phyloP scores from a whole-genome alignment of 2,113 vertebrate genomes.

The Apodemus sylvaticus region DNA sequence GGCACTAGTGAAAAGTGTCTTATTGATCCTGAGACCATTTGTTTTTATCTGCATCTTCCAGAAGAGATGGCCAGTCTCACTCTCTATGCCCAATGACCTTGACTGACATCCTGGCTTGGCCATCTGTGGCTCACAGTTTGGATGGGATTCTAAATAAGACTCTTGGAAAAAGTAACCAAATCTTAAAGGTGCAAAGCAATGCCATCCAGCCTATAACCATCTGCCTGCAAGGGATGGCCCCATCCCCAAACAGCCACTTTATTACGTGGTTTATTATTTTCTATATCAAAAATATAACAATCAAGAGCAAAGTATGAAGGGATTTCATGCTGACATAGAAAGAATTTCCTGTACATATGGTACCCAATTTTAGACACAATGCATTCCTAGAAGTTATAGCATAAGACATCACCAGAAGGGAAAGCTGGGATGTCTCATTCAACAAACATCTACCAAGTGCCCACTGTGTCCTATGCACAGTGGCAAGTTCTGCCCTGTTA shows the following conservation, averaged over 20 bases:
- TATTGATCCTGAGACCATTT: not conserved
- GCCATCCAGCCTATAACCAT: not conserved
- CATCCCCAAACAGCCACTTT: not conserved
- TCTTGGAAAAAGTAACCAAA: constrained; percentile 4
- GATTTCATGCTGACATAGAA: constrained; percentile 73
- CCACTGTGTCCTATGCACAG: constrained; percentile 39
- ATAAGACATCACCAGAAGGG: constrained; percentile 63
- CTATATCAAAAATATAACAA: not conserved
- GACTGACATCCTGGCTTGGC: not conserved
- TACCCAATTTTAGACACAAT: constrained; percentile 77
- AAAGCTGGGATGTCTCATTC: constrained; percentile 65
- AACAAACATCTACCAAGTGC: constrained; percentile 67
- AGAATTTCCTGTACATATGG: constrained; percentile 77
- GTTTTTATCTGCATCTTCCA: constrained; percentile 27
- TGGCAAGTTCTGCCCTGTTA: not conserved
- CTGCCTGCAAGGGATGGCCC: not conserved
- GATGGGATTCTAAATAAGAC: not conserved
- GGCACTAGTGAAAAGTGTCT: not conserved
- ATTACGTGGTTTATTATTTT: not conserved
- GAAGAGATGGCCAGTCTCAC: constrained; percentile 20
- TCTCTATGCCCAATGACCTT: constrained; percentile 6
- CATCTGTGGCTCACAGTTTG: not conserved
- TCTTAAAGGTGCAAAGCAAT: not conserved
- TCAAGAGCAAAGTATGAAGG: not conserved
- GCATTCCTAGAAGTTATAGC: constrained; percentile 75